Evolutionary conservation across 2,888 invertebrate species (phyloP), one percentile per base, ranked within the genome.

Genomic region (Harpalus rufipes): DNA sequence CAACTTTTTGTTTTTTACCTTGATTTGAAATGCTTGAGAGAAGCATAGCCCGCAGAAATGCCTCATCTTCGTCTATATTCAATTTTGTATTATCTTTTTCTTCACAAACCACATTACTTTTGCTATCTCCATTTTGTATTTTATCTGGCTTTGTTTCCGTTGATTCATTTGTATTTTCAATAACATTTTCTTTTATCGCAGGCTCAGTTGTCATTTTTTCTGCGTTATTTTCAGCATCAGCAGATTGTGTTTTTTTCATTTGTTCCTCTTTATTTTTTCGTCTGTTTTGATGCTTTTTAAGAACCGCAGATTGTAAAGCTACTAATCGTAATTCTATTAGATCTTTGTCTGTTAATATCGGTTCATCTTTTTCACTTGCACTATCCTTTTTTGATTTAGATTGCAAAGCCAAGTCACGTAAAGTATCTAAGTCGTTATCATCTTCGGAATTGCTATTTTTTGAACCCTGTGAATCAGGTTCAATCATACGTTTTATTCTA

Each of bases 241-340:
- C 32, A 41, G 16, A 58, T 78, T 58, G 21, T 78, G 41, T 51
- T 18, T 85, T 86, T 39, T 85, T 87, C 85, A 84, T 85, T 87
- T 89, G 88, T 85, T 89, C 88, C 87, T 87, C 87, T 88, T 89
- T 90, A 72, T 88, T 87, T 85, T 89, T 89, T 89, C 93, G 93
- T 88, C 93, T 92, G 89, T 94, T 93, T 86, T 93, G 92, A 85
- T 93, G 94, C 89, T 94, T 95, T 87, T 94, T 95, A 61, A 94
- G 88, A 63, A 95, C 90, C 6, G 95, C 94, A n/a, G 95, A 95
- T 87, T 93, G 93, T n/a, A 95, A 90, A 81, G 95, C 95, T 86
- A 94, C 94, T 87, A 94, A 90, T 87, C 95, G 91, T 74, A 95
- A 90, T 87, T 94, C 92, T 80, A 93, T 90, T 86, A 94, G 93